phyloP scores from a whole-genome alignment of 2,888 invertebrate species.

The Pseudanteris insignis region DNA sequence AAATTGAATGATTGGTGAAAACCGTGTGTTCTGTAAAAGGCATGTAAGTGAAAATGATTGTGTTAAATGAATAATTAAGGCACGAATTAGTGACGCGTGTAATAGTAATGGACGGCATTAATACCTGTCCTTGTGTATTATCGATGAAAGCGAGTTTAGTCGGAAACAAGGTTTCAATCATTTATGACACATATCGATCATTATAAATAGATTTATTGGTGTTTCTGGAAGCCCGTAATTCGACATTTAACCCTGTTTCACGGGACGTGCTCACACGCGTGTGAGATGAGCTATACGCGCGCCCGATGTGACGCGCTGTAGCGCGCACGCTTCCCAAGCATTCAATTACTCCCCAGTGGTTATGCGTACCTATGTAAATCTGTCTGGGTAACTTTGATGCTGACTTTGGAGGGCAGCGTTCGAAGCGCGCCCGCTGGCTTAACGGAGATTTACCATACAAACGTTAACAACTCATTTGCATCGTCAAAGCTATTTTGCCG shows the following conservation, averaged over 20 bases:
- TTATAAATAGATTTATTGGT: constrained; percentile 21
- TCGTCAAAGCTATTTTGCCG: constrained; percentile 21
- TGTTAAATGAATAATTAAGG: too few species aligned
- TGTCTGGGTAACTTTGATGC: constrained; percentile 40
- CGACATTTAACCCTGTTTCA: constrained; percentile 37
- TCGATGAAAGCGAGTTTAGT: too few species aligned
- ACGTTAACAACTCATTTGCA: constrained; percentile 38
- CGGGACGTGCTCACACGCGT: constrained; percentile 20
- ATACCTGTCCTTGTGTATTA: too few species aligned
- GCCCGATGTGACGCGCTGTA: constrained; percentile 14
- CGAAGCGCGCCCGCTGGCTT: constrained; percentile 7
- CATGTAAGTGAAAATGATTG: too few species aligned
- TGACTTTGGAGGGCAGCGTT: constrained; percentile 20
- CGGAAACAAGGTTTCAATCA: too few species aligned
- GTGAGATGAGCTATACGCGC: constrained; percentile 10
- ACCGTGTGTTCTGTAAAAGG: too few species aligned
- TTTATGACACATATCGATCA: constrained; percentile 25
- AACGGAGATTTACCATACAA: constrained; percentile 27
- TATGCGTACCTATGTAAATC: constrained; percentile 34
- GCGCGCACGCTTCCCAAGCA: constrained; percentile 27
- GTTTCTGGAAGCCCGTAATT: constrained; percentile 24
- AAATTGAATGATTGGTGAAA: too few species aligned
- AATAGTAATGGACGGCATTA: too few species aligned
- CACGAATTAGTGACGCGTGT: too few species aligned
- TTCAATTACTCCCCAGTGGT: constrained; percentile 33